Percentiles rank a stretch among this genome's conserved stretches.
Conservation (phyloP, 2,113 vertebrate species). For the Odobenus rosmarus region DNA sequence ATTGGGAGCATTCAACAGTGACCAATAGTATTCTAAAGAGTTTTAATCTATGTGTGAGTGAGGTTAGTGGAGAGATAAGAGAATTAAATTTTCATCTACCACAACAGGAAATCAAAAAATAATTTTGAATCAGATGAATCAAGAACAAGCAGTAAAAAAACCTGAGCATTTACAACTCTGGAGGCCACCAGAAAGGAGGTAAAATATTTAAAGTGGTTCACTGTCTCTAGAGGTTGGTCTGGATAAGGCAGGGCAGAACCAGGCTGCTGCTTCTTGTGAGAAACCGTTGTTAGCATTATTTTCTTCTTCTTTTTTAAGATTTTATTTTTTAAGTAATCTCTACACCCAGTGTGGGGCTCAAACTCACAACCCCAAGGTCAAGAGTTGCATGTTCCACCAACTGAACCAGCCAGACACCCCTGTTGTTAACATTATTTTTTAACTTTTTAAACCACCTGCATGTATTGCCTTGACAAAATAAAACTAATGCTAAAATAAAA, state of each 20-base stretch:
- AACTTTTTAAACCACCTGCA: not conserved
- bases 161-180: not conserved
- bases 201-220: not conserved
- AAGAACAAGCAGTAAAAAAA: not conserved
- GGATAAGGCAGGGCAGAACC: not conserved
- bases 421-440: not conserved
- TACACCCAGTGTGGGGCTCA: not conserved
- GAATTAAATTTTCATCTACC: not conserved
- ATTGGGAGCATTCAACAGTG: not conserved
- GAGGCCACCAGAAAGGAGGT: not conserved
- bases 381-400: not conserved
- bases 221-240: not conserved
- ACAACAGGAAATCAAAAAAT: not conserved
- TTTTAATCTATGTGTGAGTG: not conserved
- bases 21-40: not conserved
- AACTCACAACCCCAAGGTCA: not conserved
- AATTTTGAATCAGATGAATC: not conserved
- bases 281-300: not conserved
- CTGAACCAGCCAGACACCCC: not conserved
- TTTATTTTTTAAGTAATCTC: not conserved
- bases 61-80: not conserved
- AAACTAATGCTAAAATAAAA: conserved; percentile 47
- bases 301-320: not conserved
- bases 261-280: not conserved
- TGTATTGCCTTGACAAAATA: conserved; percentile 1